Percentiles rank a stretch among this genome's conserved stretches.
These are phyloP conservation scores for Epinephelus awoara DNA, from an alignment of 2,797 vertebrate genomes.

Conservation along the genomic window DNA sequence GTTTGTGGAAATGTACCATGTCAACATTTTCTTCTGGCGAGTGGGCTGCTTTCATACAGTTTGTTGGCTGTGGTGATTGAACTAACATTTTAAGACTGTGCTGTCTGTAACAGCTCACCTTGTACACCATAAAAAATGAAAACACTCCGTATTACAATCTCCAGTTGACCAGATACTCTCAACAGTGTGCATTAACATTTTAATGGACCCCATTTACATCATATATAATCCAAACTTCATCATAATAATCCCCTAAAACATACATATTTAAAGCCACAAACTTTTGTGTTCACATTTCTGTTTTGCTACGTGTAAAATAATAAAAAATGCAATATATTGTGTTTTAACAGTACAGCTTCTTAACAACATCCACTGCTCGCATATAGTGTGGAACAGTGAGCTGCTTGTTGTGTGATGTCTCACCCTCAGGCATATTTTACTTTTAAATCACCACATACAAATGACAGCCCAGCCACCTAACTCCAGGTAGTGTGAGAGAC, in stretches of 20 bases:
- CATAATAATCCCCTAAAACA: neutral
- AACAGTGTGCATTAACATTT: neutral
- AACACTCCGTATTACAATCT: neutral
- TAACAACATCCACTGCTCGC: no score
- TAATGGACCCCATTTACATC: neutral
- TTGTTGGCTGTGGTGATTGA: neutral
- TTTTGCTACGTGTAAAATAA: neutral
- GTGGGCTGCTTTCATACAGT: no score
- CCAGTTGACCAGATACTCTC: neutral
- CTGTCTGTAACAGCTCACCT: neutral
- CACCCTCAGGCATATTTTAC: slow-evolving; percentile 37
- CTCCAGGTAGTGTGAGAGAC: neutral
- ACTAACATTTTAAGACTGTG: neutral
- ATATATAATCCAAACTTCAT: neutral
- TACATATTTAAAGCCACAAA: neutral
- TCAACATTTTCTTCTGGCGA: no score
- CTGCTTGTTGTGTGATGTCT: neutral
- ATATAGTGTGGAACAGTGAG: neutral
- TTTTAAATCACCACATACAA: slow-evolving; percentile 51
- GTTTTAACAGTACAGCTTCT: neutral
- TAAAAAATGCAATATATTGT: neutral
- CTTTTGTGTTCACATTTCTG: neutral
- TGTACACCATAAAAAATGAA: neutral
- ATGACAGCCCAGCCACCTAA: neutral
- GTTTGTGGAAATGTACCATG: no score